These are phyloP conservation scores for Thinocorus orbignyianus DNA, from an alignment of 2,113 vertebrate species.

Conservation along the genomic window DNA sequence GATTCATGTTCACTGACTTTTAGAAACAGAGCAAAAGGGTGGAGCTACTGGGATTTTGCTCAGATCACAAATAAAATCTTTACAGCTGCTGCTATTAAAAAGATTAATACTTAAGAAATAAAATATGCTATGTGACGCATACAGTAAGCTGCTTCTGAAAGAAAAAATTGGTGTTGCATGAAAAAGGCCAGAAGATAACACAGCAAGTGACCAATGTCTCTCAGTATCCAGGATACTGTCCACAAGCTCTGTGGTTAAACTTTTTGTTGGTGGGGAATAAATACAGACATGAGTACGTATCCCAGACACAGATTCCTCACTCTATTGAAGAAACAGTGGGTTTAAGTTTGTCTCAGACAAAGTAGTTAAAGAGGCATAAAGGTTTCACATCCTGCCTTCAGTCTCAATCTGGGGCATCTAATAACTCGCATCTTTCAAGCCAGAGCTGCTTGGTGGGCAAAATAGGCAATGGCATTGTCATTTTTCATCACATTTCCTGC, in stretches of 20 bases:
- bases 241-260: neutral
- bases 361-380: neutral
- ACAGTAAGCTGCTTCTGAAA: neutral
- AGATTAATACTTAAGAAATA: neutral
- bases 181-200: neutral
- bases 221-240: neutral
- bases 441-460: neutral
- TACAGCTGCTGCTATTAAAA: neutral
- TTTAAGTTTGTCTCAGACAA: neutral
- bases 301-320: neutral
- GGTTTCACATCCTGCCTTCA: neutral
- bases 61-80: neutral
- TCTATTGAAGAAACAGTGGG: neutral
- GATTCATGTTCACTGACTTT: neutral
- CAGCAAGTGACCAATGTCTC: neutral
- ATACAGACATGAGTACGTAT: neutral
- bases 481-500: neutral
- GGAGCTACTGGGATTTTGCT: neutral
- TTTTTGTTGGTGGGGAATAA: neutral
- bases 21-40: neutral
- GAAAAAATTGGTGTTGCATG: neutral
- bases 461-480: neutral
- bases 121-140: neutral
- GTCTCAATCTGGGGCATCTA: neutral
- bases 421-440: neutral